Evolutionary conservation across 2,888 invertebrate species (phyloP).

Genomic region (Arctia plantaginis): DNA sequence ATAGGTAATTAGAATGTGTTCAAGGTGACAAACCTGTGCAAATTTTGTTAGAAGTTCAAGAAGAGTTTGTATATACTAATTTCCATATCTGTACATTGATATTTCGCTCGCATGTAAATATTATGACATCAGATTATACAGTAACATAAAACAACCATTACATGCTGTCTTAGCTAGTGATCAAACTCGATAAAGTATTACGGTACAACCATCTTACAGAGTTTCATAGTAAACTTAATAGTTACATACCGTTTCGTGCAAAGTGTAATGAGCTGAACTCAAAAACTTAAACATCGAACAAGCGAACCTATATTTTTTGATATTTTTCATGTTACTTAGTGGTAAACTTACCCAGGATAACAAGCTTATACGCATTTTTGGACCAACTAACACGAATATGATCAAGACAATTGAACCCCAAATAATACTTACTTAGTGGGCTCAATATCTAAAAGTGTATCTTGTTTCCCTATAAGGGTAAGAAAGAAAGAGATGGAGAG

Average conservation of each 20-base stretch:
- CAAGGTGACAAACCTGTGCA: constrained; percentile 26
- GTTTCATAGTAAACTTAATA: not conserved
- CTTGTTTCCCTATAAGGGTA: too few relatives aligned
- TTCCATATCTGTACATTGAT: constrained; percentile 25
- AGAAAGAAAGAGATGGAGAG: too few relatives aligned
- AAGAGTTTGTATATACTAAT: constrained; percentile 30
- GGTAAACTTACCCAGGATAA: not conserved
- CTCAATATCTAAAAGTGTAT: too few relatives aligned
- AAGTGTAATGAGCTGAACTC: not conserved
- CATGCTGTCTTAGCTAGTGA: constrained; percentile 4
- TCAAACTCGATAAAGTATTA: constrained; percentile 1
- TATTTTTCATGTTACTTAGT: not conserved
- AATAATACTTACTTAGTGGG: too few relatives aligned
- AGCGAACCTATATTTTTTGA: not conserved
- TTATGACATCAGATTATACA: constrained; percentile 18
- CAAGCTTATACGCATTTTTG: too few relatives aligned
- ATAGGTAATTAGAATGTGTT: constrained; percentile 25
- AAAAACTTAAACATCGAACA: not conserved
- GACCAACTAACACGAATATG: too few relatives aligned
- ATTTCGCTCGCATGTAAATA: constrained; percentile 18
- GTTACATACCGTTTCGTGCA: not conserved
- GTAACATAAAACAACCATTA: constrained; percentile 17
- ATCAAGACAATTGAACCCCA: too few relatives aligned
- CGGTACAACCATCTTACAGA: not conserved
- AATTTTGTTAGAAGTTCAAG: constrained; percentile 27